Evolutionary conservation across 2,797 vertebrate genomes (phyloP).

Genomic region (Sebastes matsubarae): DNA sequence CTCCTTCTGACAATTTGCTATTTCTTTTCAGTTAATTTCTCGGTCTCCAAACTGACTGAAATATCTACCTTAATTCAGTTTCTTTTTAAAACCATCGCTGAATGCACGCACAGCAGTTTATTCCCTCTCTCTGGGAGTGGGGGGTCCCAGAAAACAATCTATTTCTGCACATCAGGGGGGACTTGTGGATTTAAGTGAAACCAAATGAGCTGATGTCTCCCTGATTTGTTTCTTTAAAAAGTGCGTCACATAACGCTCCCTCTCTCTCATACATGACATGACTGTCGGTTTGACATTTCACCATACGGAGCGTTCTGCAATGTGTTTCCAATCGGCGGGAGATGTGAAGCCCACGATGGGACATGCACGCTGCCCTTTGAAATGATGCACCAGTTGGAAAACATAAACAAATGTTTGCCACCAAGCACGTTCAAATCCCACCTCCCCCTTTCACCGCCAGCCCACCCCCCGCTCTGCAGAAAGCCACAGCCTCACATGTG

Average conservation of each 20-base stretch:
- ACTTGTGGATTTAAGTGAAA: slow-evolving; percentile 66
- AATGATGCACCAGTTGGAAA: slow-evolving; percentile 79
- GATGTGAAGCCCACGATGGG: slow-evolving; percentile 66
- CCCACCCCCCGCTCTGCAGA: slow-evolving; percentile 49
- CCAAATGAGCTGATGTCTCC: slow-evolving; percentile 61
- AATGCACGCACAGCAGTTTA: slow-evolving; percentile 23
- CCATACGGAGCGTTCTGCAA: slow-evolving; percentile 56
- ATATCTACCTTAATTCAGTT: neutral
- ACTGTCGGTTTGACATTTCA: slow-evolving; percentile 68
- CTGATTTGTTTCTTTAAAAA: slow-evolving; percentile 58
- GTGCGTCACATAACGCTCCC: slow-evolving; percentile 28
- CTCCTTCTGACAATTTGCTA: slow-evolving; percentile 7
- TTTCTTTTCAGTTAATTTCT: neutral
- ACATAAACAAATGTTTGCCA: slow-evolving; percentile 86
- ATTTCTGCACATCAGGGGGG: slow-evolving; percentile 37
- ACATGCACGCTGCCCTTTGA: slow-evolving; percentile 78
- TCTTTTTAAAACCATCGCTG: neutral
- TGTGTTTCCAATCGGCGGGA: slow-evolving; percentile 81
- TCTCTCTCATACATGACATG: slow-evolving; percentile 43
- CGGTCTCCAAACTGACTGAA: neutral
- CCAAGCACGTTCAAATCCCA: slow-evolving; percentile 79
- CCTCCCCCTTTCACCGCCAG: neutral
- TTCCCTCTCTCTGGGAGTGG: slow-evolving; percentile 16
- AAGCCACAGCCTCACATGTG: slow-evolving; percentile 80
- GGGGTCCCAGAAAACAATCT: slow-evolving; percentile 32